Base-by-base conservation (phyloP, 2,888 invertebrate genomes). In the Melinaea marsaeus region DNA sequence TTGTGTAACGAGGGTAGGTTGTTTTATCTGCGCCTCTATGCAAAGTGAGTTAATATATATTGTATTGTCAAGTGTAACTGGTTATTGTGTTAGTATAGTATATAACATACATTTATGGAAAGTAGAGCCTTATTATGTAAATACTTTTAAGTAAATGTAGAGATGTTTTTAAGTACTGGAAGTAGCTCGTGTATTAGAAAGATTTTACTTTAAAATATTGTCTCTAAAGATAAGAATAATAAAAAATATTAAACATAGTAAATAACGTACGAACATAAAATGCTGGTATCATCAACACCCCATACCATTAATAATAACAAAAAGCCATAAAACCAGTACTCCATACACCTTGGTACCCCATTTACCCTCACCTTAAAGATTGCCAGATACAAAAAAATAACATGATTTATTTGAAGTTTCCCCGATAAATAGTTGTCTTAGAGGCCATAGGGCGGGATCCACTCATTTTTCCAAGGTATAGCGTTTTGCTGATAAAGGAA, bases 381-480 rank as follows among this genome's bases (percentile, higher is more conserved):
- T 80, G 80, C 76, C 79, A 83, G 85, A 86, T 86, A 51, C 51
- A 51, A 85, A 84, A n/a, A 85, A 84, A 79, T 74, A 77, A 75
- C 75, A 77, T 86, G 86, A 87, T 87, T 87, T 86, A 87, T 85
- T 78, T 76, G 71, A 71, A 73, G 74, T 79, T 80, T 80, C 74
- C 71, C 76, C 83, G 84, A 87, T 88, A 88, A 89, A 87, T 88
- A 88, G 88, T 88, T 87, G 87, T 87, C 84, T 87, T 83, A 83
- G 78, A 81, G 86, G 83, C 79, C 78, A 72, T 69, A 81, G 85
- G 86, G 84, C 81, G 80, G 75, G 76, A 73, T 75, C 71, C 71
- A 73, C 83, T 86, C 87, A 86, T 88, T 85, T 86, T 81, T 86
- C 79, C 75, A 70, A 82, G 86, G 87, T 73, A 72, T 70, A 68